A percentile compares a stretch with the other conserved stretches of the same genome.
These are phyloP conservation scores for Ernsta delagoae DNA, from an alignment of 2,888 invertebrate species.

Conservation along the genomic window DNA sequence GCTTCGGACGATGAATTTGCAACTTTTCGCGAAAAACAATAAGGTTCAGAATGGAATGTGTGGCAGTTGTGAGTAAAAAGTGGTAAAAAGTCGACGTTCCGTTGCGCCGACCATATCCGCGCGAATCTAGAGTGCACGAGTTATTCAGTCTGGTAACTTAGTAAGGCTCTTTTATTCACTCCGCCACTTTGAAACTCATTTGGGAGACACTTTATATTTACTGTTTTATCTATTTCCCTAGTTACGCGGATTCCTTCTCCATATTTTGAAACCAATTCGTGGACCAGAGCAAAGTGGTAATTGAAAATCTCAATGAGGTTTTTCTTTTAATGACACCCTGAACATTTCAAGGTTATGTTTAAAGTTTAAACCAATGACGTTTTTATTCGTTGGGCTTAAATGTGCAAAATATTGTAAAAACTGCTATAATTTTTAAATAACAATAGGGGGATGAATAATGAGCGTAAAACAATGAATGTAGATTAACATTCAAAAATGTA, in stretches of 20 bases:
- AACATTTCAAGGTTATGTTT: too few species aligned
- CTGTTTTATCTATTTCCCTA: not conserved
- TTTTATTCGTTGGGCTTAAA: too few species aligned
- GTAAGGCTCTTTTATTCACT: conserved; percentile 16
- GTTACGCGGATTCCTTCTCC: not conserved
- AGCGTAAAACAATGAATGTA: not conserved
- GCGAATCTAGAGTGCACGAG: conserved; percentile 38
- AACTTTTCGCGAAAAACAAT: conserved; percentile 42
- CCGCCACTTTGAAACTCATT: conserved; percentile 18
- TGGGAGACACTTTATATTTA: conserved; percentile 9
- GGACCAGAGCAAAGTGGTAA: not conserved
- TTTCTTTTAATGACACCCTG: not conserved
- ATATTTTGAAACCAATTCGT: not conserved
- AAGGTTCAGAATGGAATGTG: conserved; percentile 45
- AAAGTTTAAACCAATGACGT: too few species aligned
- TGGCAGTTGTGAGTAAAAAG: conserved; percentile 39
- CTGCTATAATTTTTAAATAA: too few species aligned
- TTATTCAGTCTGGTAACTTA: conserved; percentile 32
- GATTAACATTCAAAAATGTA: not conserved
- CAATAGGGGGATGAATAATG: not conserved
- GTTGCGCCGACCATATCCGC: conserved; percentile 50
- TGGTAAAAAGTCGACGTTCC: conserved; percentile 49
- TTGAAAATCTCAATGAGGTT: not conserved
- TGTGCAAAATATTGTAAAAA: too few species aligned
- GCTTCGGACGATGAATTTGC: conserved; percentile 30